phyloP scores from a whole-genome alignment of 2,113 vertebrate species.

The Heliornis fulica region DNA sequence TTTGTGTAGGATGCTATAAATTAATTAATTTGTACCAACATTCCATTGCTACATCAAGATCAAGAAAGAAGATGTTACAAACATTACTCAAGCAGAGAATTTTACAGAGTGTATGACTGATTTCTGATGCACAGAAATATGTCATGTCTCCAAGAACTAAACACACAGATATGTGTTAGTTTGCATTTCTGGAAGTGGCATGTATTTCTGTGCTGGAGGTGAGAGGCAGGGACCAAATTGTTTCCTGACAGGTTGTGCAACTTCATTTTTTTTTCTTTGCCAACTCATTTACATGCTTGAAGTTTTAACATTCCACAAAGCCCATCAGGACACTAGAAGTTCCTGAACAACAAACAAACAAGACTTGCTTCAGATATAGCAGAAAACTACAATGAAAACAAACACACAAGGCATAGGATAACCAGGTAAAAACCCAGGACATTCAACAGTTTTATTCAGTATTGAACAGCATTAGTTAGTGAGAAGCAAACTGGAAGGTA shows the following conservation, averaged over 20 bases:
- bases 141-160: neutral
- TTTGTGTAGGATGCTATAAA: neutral
- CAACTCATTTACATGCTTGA: neutral
- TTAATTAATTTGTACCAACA: neutral
- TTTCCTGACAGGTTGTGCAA: neutral
- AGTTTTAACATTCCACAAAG: neutral
- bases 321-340: neutral
- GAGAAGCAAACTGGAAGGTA: neutral
- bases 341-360: neutral
- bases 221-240: neutral
- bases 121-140: neutral
- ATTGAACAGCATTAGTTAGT: neutral
- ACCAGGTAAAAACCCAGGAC: neutral
- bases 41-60: neutral
- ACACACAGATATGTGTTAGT: neutral
- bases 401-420: neutral
- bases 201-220: neutral
- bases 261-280: neutral
- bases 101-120: neutral
- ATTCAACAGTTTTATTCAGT: accelerated
- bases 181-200: neutral
- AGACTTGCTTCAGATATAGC: neutral
- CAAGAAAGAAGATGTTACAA: neutral
- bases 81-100: neutral
- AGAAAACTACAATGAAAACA: neutral